Percentiles rank a stretch among this genome's conserved stretches.
phyloP scores from a whole-genome alignment of 2,797 vertebrate genomes.

The Aselliscus stoliczkanus region DNA sequence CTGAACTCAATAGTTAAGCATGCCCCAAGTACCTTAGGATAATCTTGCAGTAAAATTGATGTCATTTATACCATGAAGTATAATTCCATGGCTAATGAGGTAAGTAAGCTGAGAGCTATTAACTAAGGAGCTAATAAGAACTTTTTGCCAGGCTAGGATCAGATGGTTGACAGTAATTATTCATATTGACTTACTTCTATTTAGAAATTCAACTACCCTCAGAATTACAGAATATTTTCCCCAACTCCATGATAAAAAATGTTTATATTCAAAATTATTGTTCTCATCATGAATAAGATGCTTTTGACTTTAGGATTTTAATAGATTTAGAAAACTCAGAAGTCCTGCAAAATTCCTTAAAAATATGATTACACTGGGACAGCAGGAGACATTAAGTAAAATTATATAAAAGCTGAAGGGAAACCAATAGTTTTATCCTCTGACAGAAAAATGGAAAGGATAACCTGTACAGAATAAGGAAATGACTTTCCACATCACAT shows the following conservation, averaged over 20 bases:
- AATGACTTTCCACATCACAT: background rate
- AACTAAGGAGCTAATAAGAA: background rate
- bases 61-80: background rate
- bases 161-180: background rate
- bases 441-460: constrained; percentile 4
- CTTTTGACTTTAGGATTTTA: constrained; percentile 23
- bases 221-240: constrained; percentile 9
- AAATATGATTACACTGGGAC: constrained; percentile 12
- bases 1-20: constrained; percentile 10
- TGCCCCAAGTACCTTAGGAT: background rate
- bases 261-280: constrained; percentile 2
- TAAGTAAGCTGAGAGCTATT: background rate
- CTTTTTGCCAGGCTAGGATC: constrained; percentile 4
- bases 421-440: background rate
- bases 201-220: background rate
- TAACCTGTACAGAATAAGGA: background rate
- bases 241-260: constrained; percentile 23
- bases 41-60: constrained; percentile 31
- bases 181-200: constrained; percentile 2
- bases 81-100: background rate
- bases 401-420: background rate
- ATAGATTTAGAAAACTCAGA: constrained; percentile 35
- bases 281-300: background rate
- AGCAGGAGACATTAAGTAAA: constrained; percentile 15
- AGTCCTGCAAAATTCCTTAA: constrained; percentile 25